Evolutionary conservation across 2,113 vertebrate genomes (phyloP).

Genomic region (Propithecus coquereli): DNA sequence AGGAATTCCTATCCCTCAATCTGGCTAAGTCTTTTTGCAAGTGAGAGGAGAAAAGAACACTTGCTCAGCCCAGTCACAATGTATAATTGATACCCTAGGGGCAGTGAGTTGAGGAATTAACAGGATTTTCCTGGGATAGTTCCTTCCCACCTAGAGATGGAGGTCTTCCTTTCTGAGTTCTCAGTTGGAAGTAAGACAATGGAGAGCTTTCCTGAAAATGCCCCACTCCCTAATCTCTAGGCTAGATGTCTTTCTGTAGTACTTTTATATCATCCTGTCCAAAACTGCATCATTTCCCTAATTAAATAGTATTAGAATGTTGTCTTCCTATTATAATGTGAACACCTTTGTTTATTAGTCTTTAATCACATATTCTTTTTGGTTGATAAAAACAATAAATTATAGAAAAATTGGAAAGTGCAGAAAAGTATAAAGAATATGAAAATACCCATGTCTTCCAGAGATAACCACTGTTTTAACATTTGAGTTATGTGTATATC

Average conservation of each 20-base stretch:
- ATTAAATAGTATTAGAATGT: neutral
- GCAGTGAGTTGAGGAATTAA: neutral
- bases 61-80: neutral
- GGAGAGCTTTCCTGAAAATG: neutral
- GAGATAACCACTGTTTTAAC: neutral
- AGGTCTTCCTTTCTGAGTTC: neutral
- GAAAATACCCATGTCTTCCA: neutral
- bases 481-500: neutral
- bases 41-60: neutral
- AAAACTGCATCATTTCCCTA: neutral
- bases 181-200: neutral
- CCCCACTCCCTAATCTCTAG: neutral
- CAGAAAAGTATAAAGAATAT: neutral
- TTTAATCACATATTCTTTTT: neutral
- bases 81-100: neutral
- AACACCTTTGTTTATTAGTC: neutral
- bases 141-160: neutral
- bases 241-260: neutral
- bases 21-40: neutral
- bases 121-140: slow-evolving; percentile 1
- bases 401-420: neutral
- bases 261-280: neutral
- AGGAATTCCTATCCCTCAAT: neutral
- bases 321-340: neutral
- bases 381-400: neutral